Conservation (phyloP, 2,797 vertebrate species). For the Pogonophryne albipinna region DNA sequence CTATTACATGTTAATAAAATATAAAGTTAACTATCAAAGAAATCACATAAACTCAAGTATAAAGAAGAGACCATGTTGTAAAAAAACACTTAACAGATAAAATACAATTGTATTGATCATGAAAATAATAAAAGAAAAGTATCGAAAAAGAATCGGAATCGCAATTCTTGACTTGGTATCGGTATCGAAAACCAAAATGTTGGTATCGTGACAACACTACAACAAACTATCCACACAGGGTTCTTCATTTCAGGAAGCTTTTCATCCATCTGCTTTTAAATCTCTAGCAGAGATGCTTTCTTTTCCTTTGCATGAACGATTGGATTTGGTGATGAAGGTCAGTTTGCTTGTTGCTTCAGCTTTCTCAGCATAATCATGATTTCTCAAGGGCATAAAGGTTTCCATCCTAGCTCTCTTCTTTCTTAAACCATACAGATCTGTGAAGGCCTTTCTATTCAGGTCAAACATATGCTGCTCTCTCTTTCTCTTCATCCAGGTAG, state of each 20-base stretch:
- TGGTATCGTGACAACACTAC: no score
- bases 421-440: constrained; percentile 20
- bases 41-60: no score
- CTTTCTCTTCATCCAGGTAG: background rate
- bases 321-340: constrained; percentile 15
- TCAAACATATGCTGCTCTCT: constrained; percentile 18
- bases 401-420: constrained; percentile 1
- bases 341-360: constrained; percentile 9
- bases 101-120: no score
- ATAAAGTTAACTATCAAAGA: no score
- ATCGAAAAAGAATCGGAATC: no score
- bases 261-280: constrained; percentile 1
- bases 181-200: no score
- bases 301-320: background rate
- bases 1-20: no score
- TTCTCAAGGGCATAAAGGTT: constrained; percentile 27
- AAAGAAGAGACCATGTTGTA: no score
- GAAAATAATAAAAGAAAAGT: no score
- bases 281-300: background rate
- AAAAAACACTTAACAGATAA: no score
- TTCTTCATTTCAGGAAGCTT: background rate
- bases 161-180: no score
- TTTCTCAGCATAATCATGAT: constrained; percentile 18
- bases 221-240: background rate
- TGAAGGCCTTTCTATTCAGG: background rate